Evolutionary conservation across 92 coral and sea anemone genomes (phyloP).

Genomic region (Porites cylindrica): DNA sequence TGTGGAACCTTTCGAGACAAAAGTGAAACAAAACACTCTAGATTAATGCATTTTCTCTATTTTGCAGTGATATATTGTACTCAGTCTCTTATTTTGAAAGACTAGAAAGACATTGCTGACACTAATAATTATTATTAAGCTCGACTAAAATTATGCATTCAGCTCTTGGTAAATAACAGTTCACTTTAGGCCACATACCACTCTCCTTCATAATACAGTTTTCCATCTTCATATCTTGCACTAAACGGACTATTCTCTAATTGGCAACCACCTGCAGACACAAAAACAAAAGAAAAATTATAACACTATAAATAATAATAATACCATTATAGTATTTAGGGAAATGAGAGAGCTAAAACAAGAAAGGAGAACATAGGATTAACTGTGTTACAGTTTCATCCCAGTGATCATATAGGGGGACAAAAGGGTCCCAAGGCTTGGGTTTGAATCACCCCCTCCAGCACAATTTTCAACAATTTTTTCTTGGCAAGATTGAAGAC

Average conservation of each 20-base stretch:
- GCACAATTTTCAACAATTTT: background rate
- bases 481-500: background rate
- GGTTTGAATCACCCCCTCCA: too few species aligned
- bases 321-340: too few species aligned
- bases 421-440: too few species aligned
- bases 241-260: slow-evolving; percentile 88
- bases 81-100: too few species aligned
- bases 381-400: too few species aligned
- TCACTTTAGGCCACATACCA: slow-evolving; percentile 65
- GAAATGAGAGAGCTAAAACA: too few species aligned
- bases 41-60: background rate
- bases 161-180: background rate
- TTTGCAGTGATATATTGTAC: background rate
- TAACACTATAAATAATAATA: background rate
- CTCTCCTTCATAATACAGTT: slow-evolving; percentile 97
- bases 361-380: too few species aligned
- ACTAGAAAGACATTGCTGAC: too few species aligned
- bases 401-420: too few species aligned
- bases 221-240: slow-evolving; percentile 99
- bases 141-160: too few species aligned
- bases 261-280: slow-evolving; percentile 72
- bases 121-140: too few species aligned
- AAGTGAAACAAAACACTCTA: background rate
- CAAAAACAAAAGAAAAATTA: background rate
- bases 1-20: slow-evolving; percentile 80